Base-by-base conservation (phyloP, 2,888 invertebrate species). In the Cyrtodaria siliqua region DNA sequence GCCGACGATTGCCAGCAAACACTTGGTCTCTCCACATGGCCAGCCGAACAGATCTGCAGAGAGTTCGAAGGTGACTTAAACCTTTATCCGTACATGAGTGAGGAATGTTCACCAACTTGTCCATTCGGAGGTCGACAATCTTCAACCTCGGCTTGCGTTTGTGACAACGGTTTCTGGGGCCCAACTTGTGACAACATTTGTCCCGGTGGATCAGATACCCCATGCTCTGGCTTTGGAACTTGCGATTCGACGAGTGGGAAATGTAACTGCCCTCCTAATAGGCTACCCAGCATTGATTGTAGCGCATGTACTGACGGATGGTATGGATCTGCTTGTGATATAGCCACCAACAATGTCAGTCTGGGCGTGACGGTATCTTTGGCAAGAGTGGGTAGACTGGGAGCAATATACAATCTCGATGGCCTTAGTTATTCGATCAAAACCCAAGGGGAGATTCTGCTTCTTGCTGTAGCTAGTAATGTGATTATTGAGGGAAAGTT, bases 181-280 rank as follows among this genome's bases (percentile, higher is more conserved):
- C 49, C 69, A 0, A 53, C 82, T 24, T 89, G 89, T 66, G 66
- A 77, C 14, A 50, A 57, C n/a, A 71, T 77, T 26, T 89, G 87
- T 66, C 87, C 87, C 16, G 89, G 89, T 27, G 87, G 87, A 8
- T 67, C 73, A 2, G 24, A 18, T 1, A 71, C 67, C 23, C 85
- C 87, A 16, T 89, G 88, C 53, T 80, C 82, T 12, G 87, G 87
- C 1, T 81, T 79, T 52, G 88, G 87, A 20, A 77, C 83, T 26
- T 89, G 89, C 70, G 79, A 87, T 61, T 47, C 60, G 16, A 24
- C 52, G 12, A 80, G 70, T 2, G 88, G 88, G 8, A 20, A 23
- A 20, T 89, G 88, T 66, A 24, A 69, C 18, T 89, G 88, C 69
- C 86, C 86, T 33, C n/a, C 86, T 18, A 83, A 85, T 66, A 80